phyloP scores from a whole-genome alignment of 2,113 vertebrate genomes.

The Symphodus melops region DNA sequence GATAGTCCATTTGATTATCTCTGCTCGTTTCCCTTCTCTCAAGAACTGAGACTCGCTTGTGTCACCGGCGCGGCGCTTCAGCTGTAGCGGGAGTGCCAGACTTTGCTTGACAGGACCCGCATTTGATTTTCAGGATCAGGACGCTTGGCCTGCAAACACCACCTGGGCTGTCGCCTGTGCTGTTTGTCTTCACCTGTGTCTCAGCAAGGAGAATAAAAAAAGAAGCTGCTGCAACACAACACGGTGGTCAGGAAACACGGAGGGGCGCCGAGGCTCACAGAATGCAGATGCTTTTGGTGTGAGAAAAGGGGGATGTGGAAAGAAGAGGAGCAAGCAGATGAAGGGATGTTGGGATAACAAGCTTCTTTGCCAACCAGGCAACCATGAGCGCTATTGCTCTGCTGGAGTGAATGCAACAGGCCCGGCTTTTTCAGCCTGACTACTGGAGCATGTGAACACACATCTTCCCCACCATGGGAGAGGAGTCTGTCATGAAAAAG shows the following conservation, averaged over 20 bases:
- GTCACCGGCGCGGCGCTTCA: conserved; percentile 34
- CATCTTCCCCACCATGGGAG: conserved; percentile 63
- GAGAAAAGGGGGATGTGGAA: conserved; percentile 45
- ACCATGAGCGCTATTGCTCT: conserved; percentile 65
- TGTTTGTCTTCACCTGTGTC: conserved; percentile 61
- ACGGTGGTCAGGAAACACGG: conserved; percentile 54
- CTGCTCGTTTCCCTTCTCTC: conserved; percentile 44
- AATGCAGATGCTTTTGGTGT: conserved; percentile 71
- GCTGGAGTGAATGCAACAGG: conserved; percentile 79
- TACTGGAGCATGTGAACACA: conserved; percentile 77
- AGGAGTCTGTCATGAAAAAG: conserved; percentile 75
- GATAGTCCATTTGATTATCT: conserved; percentile 56
- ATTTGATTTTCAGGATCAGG: conserved; percentile 60
- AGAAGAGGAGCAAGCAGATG: conserved; percentile 47
- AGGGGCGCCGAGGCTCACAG: conserved; percentile 64
- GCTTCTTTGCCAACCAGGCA: conserved; percentile 75
- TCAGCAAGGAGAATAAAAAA: conserved; percentile 37
- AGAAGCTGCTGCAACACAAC: conserved; percentile 58
- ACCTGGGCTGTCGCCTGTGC: conserved; percentile 42
- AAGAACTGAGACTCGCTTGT: conserved; percentile 30
- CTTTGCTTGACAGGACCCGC: conserved; percentile 39
- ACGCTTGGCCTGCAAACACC: conserved; percentile 38
- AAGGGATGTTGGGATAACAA: conserved; percentile 71
- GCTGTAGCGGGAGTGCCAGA: conserved; percentile 8
- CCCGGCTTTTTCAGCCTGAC: conserved; percentile 75